phyloP scores from a whole-genome alignment of 35 echinoderm and acorn worm genomes.

The Lytechinus pictus region DNA sequence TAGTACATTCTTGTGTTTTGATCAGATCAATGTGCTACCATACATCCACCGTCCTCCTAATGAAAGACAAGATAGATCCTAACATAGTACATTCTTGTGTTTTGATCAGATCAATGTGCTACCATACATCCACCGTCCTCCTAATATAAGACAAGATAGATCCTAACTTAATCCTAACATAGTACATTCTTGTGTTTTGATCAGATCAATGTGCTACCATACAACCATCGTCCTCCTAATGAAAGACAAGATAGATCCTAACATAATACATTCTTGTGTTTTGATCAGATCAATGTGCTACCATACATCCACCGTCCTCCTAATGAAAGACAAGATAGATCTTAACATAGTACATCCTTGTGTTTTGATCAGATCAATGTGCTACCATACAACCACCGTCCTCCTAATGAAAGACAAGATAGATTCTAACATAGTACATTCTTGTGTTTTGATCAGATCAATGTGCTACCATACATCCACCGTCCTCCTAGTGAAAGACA shows the following conservation, averaged over 20 bases:
- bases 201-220: constrained; percentile 63
- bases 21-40: constrained; percentile 60
- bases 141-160: no score
- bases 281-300: no score
- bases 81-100: not conserved
- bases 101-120: not conserved
- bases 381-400: constrained; percentile 52
- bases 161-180: no score
- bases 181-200: no score
- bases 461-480: no score
- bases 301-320: no score
- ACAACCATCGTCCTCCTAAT: constrained; percentile 35
- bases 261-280: no score
- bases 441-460: not conserved
- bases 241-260: constrained; percentile 19
- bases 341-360: no score
- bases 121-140: no score
- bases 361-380: constrained; percentile 49
- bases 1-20: no score
- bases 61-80: constrained; percentile 14
- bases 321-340: no score
- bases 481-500: no score
- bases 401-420: constrained; percentile 26
- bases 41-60: constrained; percentile 48
- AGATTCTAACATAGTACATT: not conserved